Base-by-base conservation (phyloP, 2,113 vertebrate species). In the Proterorhinus semilunaris region DNA sequence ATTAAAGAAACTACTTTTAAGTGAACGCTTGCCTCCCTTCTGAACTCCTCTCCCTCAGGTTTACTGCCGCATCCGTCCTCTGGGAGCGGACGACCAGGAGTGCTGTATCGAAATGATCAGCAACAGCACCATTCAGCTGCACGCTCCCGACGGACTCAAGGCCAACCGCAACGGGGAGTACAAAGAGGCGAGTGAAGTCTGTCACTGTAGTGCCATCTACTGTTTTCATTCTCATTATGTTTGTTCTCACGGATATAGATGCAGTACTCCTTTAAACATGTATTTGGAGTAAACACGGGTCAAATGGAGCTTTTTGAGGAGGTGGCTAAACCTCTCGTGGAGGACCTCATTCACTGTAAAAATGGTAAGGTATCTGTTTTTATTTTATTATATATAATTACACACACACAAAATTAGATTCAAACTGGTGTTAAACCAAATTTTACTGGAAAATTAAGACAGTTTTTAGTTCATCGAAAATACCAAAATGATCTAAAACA, bases 201-300 rank as follows among this genome's bases (percentile, higher is more conserved):
- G 21, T 21, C 21, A 21, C 2, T 21, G 21, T 21, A 21, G 21
- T 21, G 21, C 21, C 21, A 21, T 21, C 21, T 1, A 21, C 4
- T 36, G 27, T 36, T 36, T 36, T 36, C 27, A 36, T 36, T 0
- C 27, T 36, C 51, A 53, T 17, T 55, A 5, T 52, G 42, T 1
- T 65, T 70, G 10, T 12, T 71, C 44, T 76, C 42, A 3, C 70
- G 47, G 69, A 69, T 75, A 36, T 3, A 99, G 97, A 97, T 91
- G 0, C 98, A 99, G 74, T 98, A 98, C 86, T 95, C 96, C 0
- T 99, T 98, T 80, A 98, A 98, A 83, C 95, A 94, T 72, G 96
- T 99, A 0, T 98, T 99, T 89, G 95, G 96, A 49, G 90, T 92
- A 10, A 91, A 90, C 0, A 95, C 93, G 9, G 90, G 73, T 43